These are phyloP conservation scores for Patella depressa DNA, from an alignment of 2,888 invertebrate genomes.

Conservation along the genomic window DNA sequence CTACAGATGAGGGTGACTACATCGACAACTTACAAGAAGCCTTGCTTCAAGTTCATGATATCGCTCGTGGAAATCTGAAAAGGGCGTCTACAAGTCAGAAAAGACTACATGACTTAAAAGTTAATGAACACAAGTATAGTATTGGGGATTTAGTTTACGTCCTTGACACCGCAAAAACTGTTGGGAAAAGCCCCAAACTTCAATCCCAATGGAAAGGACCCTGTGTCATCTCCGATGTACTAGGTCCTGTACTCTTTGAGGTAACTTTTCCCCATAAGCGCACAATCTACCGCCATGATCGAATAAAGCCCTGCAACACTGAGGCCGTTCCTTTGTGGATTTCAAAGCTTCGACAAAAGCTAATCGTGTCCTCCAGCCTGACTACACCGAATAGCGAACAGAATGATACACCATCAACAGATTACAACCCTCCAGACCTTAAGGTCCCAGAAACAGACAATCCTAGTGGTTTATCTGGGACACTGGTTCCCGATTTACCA, in stretches of 20 bases:
- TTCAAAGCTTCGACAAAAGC: neutral
- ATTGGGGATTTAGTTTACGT: slow-evolving; percentile 12
- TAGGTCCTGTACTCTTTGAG: neutral
- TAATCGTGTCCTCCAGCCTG: too few relatives aligned
- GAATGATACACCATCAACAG: too few relatives aligned
- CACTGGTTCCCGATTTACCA: too few relatives aligned
- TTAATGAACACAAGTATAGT: neutral
- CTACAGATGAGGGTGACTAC: too few relatives aligned
- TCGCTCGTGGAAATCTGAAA: neutral
- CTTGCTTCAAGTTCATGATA: neutral
- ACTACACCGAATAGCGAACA: too few relatives aligned
- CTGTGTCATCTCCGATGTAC: slow-evolving; percentile 18
- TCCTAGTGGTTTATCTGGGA: too few relatives aligned
- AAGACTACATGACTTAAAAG: neutral
- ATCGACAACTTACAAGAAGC: neutral
- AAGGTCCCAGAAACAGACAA: too few relatives aligned
- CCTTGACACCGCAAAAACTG: slow-evolving; percentile 6
- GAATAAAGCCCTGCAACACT: neutral
- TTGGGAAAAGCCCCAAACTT: slow-evolving; percentile 19
- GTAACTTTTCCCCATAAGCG: neutral
- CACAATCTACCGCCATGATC: neutral
- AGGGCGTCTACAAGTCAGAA: neutral
- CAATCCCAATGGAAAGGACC: slow-evolving; percentile 25
- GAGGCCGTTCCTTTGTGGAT: neutral
- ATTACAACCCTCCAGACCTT: too few relatives aligned